A percentile compares a stretch with the other conserved stretches of the same genome.
Evolutionary conservation across 2,888 invertebrate species (phyloP).

Genomic region (Aromia moschata): DNA sequence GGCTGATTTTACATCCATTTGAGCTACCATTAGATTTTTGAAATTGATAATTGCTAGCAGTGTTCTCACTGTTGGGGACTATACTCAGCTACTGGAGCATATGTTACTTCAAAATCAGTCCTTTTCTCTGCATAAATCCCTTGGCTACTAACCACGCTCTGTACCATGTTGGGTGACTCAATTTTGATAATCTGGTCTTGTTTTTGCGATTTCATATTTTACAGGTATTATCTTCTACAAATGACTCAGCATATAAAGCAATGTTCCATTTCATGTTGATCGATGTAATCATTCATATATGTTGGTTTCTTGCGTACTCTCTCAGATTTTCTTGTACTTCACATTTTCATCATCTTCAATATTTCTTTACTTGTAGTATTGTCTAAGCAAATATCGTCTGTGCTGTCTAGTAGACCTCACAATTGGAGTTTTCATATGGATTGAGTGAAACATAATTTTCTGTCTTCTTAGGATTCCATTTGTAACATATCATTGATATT

Average conservation of each 20-base stretch:
- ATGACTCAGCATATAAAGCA: not conserved
- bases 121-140: not conserved
- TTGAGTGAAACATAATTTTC: not conserved
- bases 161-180: not conserved
- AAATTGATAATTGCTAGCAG: not conserved
- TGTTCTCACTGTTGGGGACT: not conserved
- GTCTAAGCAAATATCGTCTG: not conserved
- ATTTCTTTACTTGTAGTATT: not conserved
- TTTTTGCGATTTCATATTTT: not conserved
- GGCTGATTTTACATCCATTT: not conserved
- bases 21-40: not conserved
- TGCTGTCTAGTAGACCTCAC: too few relatives aligned
- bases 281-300: not conserved
- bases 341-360: not conserved
- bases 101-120: too few relatives aligned
- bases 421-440: not conserved
- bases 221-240: not conserved
- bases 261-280: not conserved
- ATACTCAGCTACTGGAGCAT: not conserved
- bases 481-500: not conserved
- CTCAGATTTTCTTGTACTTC: not conserved
- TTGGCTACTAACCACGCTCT: not conserved
- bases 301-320: not conserved
- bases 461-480: not conserved
- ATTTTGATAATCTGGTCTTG: not conserved